These are phyloP conservation scores for Agonum fuliginosum DNA, from an alignment of 2,888 invertebrate species.

Conservation along the genomic window DNA sequence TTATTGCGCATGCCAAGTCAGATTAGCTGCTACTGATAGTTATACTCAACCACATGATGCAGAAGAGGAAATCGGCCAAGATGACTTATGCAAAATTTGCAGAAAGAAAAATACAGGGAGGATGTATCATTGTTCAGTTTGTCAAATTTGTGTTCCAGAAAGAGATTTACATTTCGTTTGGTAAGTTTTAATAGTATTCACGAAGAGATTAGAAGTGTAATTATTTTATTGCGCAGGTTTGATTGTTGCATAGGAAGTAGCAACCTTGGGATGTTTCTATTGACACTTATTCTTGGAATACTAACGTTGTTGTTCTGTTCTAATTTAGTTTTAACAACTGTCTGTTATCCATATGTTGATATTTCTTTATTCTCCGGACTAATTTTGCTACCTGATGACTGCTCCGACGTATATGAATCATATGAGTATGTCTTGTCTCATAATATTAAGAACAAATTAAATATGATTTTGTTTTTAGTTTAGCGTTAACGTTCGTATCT, in stretches of 20 bases:
- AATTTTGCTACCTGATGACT: conserved; percentile 87
- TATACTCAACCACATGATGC: conserved; percentile 66
- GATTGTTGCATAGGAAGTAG: conserved; percentile 89
- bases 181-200: conserved; percentile 72
- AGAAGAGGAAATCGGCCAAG: conserved; percentile 67
- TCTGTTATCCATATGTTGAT: conserved; percentile 87
- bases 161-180: conserved; percentile 89
- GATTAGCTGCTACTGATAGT: conserved; percentile 64
- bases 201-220: no score
- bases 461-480: conserved; percentile 68
- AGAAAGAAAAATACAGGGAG: conserved; percentile 79
- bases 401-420: conserved; percentile 88
- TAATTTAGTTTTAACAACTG: conserved; percentile 88
- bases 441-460: conserved; percentile 56
- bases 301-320: conserved; percentile 83
- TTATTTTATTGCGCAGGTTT: conserved; percentile 76
- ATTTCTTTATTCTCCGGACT: conserved; percentile 79
- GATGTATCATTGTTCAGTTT: conserved; percentile 87
- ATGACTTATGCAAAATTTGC: conserved; percentile 77
- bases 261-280: conserved; percentile 85
- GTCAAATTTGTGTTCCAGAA: conserved; percentile 86
- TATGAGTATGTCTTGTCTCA: conserved; percentile 79
- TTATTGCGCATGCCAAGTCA: conserved; percentile 71
- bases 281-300: conserved; percentile 80
- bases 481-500: conserved; percentile 73